Base-by-base conservation (phyloP, 53 echinoderm and acorn worm species). In the Mesocentrotus franciscanus region DNA sequence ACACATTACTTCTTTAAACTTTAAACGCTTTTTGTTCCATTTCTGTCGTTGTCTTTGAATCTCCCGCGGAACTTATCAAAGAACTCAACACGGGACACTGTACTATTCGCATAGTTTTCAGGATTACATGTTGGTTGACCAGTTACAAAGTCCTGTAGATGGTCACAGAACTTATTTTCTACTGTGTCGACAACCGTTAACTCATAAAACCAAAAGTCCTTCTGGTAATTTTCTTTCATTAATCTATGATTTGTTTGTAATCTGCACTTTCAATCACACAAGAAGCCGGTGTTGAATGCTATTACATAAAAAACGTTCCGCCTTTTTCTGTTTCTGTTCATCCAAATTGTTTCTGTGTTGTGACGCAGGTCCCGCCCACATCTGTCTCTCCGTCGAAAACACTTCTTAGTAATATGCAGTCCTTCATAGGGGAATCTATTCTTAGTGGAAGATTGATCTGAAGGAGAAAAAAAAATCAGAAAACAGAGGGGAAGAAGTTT, bases 281-380 rank as follows among this genome's bases (percentile, higher is more conserved):
- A 49, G 87, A 3, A 57, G 56, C 85, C 56, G 58, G 26, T 57
- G 85, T 57, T 58, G 56, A 87, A 14, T 22, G 55, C 2, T 56
- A 49, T 10, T 18, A n/a, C 75, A 34, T 12, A 58, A 87, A 29
- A 81, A 79, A 81, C 74, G 81, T 18, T 81, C 81, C 56, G 87
- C 87, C 87, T 87, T 10, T 16, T 87, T 87, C 87, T 81, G 35
- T 81, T 36, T 34, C 36, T 42, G 57, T 56, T 87, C 58, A 26
- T 56, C 59, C n/a, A 87, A 57, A 57, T 87, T 58, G 87, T 57
- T 58, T 87, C 9, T 26, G 1, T n/a, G 18, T 87, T 27, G 56
- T 87, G 87, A 87, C 87, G 58, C 58, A 58, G 26, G 58, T 57
- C 87, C n/a, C 87, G 58, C 87, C 87, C 87, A 87, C 87, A 87